Evolutionary conservation across 2,113 vertebrate genomes (phyloP), one percentile per base, ranked within the genome.

Genomic region (Proteles cristata): DNA sequence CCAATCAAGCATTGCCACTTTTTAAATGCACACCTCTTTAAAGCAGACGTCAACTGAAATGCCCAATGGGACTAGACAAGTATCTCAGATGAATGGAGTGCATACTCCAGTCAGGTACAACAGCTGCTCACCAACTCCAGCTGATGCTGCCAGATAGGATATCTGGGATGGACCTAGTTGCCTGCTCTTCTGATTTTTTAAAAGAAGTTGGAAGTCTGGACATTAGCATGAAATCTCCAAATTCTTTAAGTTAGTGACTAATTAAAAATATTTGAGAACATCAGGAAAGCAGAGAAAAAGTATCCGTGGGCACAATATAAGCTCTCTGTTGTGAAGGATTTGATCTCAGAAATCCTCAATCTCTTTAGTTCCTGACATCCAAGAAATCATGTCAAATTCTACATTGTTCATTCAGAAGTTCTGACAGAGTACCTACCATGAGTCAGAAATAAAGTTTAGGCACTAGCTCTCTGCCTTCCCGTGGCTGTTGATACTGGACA

Each of bases 181-280:
- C 43, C 77, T 74, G 88, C 63, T 88, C 17, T 39, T 83, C 63
- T 83, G 43, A 45, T 10, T 95, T 96, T 94, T 77, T 66, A 33
- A 63, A 84, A 82, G 17, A 86, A 85, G 35, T 39, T 83, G 14
- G 63, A 81, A 55, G 26, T 82, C 39, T 3, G 81, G 66, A 65
- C 23, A 28, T 35, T 48, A 58, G 21, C 71, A 92, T 63, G 1
- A 58, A 92, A 66, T 82, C 3, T 23, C 31, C 45, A 73, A 58
- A 19, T 86, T 33, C 65, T 79, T 81, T 39, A 87, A 90, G 10
- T 31, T 82, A 66, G 35, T 21, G 76, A 25, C 71, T 74, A 95
- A 93, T 76, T 79, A 39, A 68, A 90, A 69, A 48, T 2, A 33
- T 73, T 86, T 93, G 15, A 71, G 63, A 93, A 25, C n/a, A 81